Percentiles rank a stretch among this genome's conserved stretches.
phyloP scores from a whole-genome alignment of 1,140 invertebrate species.

The Anastatus disparis region DNA sequence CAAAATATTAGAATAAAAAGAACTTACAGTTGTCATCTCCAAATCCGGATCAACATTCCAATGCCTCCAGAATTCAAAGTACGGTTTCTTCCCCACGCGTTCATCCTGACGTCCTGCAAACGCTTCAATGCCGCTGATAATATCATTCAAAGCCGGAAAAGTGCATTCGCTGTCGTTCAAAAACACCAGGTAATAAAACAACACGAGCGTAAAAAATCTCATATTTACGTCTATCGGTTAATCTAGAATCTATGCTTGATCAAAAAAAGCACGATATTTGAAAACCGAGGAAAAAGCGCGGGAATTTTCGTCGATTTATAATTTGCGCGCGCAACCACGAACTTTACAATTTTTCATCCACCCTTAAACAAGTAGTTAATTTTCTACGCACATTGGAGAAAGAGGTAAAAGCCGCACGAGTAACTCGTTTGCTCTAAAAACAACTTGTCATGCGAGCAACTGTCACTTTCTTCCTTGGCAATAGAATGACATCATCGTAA shows the following conservation, averaged over 20 bases:
- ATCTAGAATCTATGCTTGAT: no score
- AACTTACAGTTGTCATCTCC: conserved; percentile 19
- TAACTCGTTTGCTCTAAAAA: no score
- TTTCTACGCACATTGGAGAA: no score
- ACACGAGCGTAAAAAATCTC: not conserved
- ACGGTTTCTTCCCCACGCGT: no score
- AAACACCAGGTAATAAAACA: not conserved
- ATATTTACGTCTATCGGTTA: no score
- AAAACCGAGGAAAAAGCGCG: not conserved
- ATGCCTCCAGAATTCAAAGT: not conserved
- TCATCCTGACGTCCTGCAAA: no score
- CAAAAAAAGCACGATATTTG: not conserved
- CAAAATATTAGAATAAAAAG: not conserved
- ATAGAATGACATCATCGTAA: no score
- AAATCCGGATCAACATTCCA: not conserved
- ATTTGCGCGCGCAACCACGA: not conserved
- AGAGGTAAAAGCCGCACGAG: no score
- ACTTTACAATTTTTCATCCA: no score
- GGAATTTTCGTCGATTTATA: not conserved
- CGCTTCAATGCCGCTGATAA: not conserved
- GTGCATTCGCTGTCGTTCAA: not conserved
- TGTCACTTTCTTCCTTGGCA: no score
- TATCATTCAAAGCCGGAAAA: not conserved
- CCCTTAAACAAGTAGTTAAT: no score
- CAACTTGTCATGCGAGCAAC: no score